A percentile compares a stretch with the other conserved stretches of the same genome.
Evolutionary conservation across 1,140 invertebrate species (phyloP).

Genomic region (Diachasma alloeum): DNA sequence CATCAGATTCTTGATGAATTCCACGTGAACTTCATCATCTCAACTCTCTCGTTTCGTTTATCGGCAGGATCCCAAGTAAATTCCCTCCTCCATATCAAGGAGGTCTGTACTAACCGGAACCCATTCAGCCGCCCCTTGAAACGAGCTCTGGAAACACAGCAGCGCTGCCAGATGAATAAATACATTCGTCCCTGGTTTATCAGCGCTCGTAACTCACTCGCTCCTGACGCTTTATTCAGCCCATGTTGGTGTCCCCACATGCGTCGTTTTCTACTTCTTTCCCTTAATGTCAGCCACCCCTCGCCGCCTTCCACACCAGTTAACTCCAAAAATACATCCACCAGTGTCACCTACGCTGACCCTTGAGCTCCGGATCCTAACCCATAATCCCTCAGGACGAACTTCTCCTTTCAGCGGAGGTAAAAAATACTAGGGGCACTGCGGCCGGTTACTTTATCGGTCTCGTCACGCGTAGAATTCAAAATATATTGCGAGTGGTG

Average conservation of each 20-base stretch:
- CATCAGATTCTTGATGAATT: too few relatives aligned
- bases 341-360: background rate
- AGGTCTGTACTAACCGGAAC: background rate
- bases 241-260: conserved; percentile 1
- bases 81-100: too few relatives aligned
- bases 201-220: conserved; percentile 45
- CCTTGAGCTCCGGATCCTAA: background rate
- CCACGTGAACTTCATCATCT: too few relatives aligned
- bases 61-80: too few relatives aligned
- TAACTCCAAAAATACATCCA: background rate
- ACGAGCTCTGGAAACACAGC: background rate
- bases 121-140: background rate
- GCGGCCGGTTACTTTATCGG: background rate
- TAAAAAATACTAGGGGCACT: background rate
- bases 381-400: background rate
- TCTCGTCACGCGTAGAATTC: conserved; percentile 7
- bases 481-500: background rate
- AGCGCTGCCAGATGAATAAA: conserved; percentile 33
- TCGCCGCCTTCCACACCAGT: background rate
- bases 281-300: conserved; percentile 13
- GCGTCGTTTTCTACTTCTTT: conserved; percentile 34
- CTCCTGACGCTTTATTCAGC: conserved; percentile 41
- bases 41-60: too few relatives aligned
- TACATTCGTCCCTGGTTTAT: conserved; percentile 44
- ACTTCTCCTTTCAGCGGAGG: background rate